These are phyloP conservation scores for Maniola jurtina DNA, from an alignment of 1,140 invertebrate genomes.

Conservation along the genomic window DNA sequence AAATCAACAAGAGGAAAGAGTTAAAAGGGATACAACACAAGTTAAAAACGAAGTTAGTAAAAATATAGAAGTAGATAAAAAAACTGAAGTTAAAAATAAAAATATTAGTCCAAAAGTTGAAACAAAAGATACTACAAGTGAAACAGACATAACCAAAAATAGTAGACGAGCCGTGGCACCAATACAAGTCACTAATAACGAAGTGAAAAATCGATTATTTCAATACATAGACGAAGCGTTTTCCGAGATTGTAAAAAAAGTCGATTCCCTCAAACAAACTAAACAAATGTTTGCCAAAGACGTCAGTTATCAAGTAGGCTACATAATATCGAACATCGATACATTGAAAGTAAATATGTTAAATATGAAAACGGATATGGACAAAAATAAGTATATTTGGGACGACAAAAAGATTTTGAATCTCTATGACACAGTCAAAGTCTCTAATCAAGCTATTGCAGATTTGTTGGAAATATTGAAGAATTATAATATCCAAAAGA, in stretches of 20 bases:
- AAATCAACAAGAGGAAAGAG: too few species aligned
- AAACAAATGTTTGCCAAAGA: constrained; percentile 34
- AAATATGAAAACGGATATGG: constrained; percentile 38
- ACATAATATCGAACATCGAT: constrained; percentile 48
- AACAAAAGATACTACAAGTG: neutral
- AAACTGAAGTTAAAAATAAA: too few species aligned
- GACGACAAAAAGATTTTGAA: constrained; percentile 43
- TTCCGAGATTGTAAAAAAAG: constrained; percentile 40
- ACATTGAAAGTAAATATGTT: constrained; percentile 42
- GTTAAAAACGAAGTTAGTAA: too few species aligned
- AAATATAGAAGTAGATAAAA: too few species aligned
- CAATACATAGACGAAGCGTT: constrained; percentile 46
- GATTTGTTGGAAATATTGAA: constrained; percentile 37
- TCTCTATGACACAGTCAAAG: constrained; percentile 47
- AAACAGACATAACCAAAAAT: constrained; percentile 5
- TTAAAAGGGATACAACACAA: too few species aligned
- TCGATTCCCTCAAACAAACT: constrained; percentile 31
- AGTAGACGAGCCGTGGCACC: constrained; percentile 15
- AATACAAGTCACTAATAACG: constrained; percentile 3
- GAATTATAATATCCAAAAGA: constrained; percentile 21
- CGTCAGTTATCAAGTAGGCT: constrained; percentile 45
- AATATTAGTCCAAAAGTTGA: neutral
- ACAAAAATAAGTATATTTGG: constrained; percentile 34
- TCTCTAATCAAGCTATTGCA: constrained; percentile 29
- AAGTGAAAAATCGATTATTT: constrained; percentile 44